These are phyloP conservation scores for Oncopodura yosiiana DNA, from an alignment of 1,140 invertebrate species.

Conservation along the genomic window DNA sequence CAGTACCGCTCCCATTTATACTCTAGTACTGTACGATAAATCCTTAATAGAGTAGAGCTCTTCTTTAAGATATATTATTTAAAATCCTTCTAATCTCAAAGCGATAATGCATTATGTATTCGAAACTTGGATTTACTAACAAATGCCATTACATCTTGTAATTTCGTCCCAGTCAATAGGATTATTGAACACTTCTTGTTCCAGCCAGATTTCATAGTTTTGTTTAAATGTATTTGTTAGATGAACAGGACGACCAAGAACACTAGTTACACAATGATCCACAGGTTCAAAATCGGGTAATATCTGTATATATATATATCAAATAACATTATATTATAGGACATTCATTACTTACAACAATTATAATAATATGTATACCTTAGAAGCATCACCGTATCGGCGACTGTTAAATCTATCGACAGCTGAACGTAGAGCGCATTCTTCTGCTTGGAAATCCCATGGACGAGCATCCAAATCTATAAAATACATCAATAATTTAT, in stretches of 20 bases:
- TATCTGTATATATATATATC: constrained; percentile 30
- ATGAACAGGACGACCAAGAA: constrained; percentile 64
- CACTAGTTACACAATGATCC: constrained; percentile 73
- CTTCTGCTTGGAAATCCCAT: constrained; percentile 98
- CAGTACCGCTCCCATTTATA: too few species aligned
- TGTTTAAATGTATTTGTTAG: constrained; percentile 91
- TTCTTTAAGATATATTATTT: too few species aligned
- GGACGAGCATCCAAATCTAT: constrained; percentile 88
- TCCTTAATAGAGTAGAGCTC: too few species aligned
- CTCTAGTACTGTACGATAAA: too few species aligned
- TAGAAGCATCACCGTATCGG: constrained; percentile 53
- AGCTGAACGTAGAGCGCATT: constrained; percentile 81
- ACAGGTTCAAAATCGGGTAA: constrained; percentile 67
- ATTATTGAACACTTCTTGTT: constrained; percentile 87
- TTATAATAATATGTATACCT: constrained; percentile 17
- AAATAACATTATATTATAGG: constrained; percentile 3
- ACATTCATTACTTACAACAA: background rate
- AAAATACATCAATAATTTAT: constrained; percentile 24
- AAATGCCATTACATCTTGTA: constrained; percentile 11
- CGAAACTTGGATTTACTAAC: too few species aligned
- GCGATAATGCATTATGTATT: too few species aligned
- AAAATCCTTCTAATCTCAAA: too few species aligned
- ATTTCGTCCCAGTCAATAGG: constrained; percentile 34
- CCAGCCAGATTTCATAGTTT: constrained; percentile 92
- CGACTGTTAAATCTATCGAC: constrained; percentile 93